A percentile compares a stretch with the other conserved stretches of the same genome.
Conservation (phyloP, 2,113 vertebrate genomes). For the Pollimyrus isidori region DNA sequence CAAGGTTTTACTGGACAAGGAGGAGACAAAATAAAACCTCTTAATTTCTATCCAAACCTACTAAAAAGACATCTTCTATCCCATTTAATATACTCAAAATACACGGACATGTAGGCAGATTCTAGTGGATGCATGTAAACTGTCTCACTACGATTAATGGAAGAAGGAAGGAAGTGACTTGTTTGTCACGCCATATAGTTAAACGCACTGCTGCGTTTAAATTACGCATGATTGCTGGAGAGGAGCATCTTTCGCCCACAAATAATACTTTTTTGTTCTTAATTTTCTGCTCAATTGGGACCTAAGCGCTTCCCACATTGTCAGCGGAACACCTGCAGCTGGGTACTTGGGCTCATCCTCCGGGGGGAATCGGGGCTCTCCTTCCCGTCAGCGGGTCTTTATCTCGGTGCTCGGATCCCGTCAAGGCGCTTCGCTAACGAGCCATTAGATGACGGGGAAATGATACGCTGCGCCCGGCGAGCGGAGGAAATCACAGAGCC, state of each 20-base stretch:
- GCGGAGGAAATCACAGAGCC: constrained; percentile 80
- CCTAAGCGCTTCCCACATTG: constrained; percentile 82
- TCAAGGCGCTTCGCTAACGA: constrained; percentile 52
- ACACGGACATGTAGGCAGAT: constrained; percentile 36
- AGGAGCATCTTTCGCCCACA: constrained; percentile 74
- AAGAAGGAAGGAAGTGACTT: constrained; percentile 76
- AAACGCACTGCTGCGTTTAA: constrained; percentile 67
- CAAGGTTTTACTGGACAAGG: background rate
- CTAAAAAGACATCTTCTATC: background rate
- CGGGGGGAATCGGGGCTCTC: constrained; percentile 70
- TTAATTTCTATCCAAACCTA: background rate
- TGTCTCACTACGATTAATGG: constrained; percentile 77
- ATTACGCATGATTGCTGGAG: constrained; percentile 73
- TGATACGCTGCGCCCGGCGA: constrained; percentile 73
- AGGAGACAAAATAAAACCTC: background rate
- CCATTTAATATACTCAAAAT: background rate
- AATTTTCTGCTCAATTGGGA: constrained; percentile 90
- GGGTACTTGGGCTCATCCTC: constrained; percentile 72
- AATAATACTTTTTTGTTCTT: constrained; percentile 81
- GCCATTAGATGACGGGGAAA: constrained; percentile 85
- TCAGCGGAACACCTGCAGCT: constrained; percentile 83
- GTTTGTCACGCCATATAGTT: constrained; percentile 81
- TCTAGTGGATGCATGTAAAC: constrained; percentile 62
- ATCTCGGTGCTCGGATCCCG: constrained; percentile 73
- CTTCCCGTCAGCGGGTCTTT: constrained; percentile 73